phyloP scores from a whole-genome alignment of 2,113 vertebrate species.

The Larimichthys polyactis region DNA sequence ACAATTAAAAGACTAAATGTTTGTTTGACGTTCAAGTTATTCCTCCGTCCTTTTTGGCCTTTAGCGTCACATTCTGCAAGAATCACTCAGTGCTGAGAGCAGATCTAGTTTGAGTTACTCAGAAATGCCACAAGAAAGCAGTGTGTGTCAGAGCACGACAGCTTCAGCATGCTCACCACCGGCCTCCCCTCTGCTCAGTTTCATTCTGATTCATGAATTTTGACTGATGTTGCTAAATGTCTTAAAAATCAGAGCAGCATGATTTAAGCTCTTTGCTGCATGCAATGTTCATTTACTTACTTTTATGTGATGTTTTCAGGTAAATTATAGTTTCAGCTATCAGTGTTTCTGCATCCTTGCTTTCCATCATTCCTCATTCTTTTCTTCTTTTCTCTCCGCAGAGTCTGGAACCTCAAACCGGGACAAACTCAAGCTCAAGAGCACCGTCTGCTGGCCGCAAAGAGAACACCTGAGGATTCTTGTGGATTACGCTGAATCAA shows the following conservation, averaged over 20 bases:
- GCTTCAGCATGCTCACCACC: background rate
- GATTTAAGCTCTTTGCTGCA: background rate
- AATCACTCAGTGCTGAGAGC: background rate
- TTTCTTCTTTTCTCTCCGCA: constrained; percentile 44
- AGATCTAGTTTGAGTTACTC: background rate
- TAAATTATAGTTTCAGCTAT: background rate
- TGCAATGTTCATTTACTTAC: background rate
- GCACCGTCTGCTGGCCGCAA: constrained; percentile 63
- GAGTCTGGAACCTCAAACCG: constrained; percentile 27
- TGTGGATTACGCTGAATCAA: constrained; percentile 18
- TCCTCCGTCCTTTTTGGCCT: background rate
- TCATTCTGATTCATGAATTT: background rate
- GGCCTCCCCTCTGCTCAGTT: background rate
- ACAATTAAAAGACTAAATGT: constrained; percentile 17
- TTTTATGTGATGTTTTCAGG: background rate
- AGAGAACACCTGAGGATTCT: constrained; percentile 29
- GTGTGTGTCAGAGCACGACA: background rate
- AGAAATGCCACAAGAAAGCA: background rate
- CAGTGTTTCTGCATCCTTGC: background rate
- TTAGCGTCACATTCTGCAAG: constrained; percentile 15
- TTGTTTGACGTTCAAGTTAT: constrained; percentile 34
- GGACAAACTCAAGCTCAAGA: constrained; percentile 56
- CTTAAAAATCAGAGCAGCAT: background rate
- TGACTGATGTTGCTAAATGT: background rate
- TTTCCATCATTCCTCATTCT: constrained; percentile 9